Conservation (phyloP, 2,797 vertebrate genomes). For the Craterocephalus amniculus region DNA sequence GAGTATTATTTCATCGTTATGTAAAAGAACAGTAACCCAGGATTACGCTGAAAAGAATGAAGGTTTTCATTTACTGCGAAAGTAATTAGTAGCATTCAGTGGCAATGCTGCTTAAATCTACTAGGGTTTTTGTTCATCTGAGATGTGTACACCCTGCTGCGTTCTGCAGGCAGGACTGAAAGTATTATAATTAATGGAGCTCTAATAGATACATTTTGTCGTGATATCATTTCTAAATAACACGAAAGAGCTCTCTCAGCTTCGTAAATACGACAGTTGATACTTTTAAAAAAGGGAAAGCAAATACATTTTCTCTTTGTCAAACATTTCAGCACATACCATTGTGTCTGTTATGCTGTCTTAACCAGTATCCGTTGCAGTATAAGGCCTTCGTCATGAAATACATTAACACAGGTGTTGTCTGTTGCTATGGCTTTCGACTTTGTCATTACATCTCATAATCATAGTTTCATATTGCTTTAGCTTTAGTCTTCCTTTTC, state of each 20-base stretch:
- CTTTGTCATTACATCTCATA: slow-evolving; percentile 5
- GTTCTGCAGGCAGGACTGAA: neutral
- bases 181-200: neutral
- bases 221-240: neutral
- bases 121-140: neutral
- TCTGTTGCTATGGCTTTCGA: neutral
- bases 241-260: neutral
- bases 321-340: neutral
- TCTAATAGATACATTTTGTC: neutral
- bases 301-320: neutral
- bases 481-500: slow-evolving; percentile 8
- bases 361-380: too few relatives aligned
- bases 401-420: neutral
- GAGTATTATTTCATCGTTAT: too few relatives aligned
- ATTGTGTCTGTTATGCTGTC: neutral
- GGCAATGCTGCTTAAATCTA: neutral
- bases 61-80: neutral
- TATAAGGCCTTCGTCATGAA: neutral
- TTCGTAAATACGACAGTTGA: neutral
- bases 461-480: neutral
- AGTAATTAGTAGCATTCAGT: neutral
- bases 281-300: neutral
- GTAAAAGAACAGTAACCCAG: neutral
- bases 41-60: neutral
- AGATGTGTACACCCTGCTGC: too few relatives aligned